These are phyloP conservation scores for Papilio aristodemus DNA, from an alignment of 1,140 invertebrate species.

Conservation along the genomic window DNA sequence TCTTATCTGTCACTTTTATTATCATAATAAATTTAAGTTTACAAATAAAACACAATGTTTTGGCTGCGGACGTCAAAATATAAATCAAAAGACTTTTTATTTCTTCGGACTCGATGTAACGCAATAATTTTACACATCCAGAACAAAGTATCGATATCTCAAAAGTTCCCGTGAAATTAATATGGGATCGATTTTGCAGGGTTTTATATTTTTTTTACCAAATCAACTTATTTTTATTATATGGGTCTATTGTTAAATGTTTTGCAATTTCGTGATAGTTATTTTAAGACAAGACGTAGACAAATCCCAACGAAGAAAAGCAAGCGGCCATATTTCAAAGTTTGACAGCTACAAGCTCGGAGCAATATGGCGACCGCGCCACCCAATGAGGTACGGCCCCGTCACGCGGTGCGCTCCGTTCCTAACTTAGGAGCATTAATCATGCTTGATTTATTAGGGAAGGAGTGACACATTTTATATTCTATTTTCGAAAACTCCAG, in stretches of 20 bases:
- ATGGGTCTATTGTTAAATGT: slow-evolving; percentile 30
- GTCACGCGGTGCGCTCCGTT: slow-evolving; percentile 71
- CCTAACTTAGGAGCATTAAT: slow-evolving; percentile 72
- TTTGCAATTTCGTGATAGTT: slow-evolving; percentile 53
- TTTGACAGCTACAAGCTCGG: slow-evolving; percentile 78
- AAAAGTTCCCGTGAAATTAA: slow-evolving; percentile 61
- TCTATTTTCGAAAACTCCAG: slow-evolving; percentile 78
- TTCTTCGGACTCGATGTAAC: slow-evolving; percentile 50
- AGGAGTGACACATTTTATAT: slow-evolving; percentile 79
- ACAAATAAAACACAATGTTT: slow-evolving; percentile 70
- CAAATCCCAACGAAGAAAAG: slow-evolving; percentile 65
- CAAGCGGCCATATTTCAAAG: slow-evolving; percentile 72
- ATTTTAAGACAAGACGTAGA: slow-evolving; percentile 74
- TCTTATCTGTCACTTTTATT: slow-evolving; percentile 56
- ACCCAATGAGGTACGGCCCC: slow-evolving; percentile 75
- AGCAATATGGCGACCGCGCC: slow-evolving; percentile 77
- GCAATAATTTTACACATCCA: slow-evolving; percentile 70
- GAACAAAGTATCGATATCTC: slow-evolving; percentile 72
- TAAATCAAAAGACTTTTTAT: slow-evolving; percentile 63
- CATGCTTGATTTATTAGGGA: slow-evolving; percentile 75
- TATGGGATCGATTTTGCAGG: slow-evolving; percentile 31
- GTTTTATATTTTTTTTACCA: slow-evolving; percentile 21
- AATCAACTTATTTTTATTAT: slow-evolving; percentile 16
- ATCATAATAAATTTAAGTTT: slow-evolving; percentile 63
- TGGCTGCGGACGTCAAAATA: slow-evolving; percentile 68